Evolutionary conservation across 2,797 vertebrate genomes (phyloP).

Genomic region (Gambusia yucatana): DNA sequence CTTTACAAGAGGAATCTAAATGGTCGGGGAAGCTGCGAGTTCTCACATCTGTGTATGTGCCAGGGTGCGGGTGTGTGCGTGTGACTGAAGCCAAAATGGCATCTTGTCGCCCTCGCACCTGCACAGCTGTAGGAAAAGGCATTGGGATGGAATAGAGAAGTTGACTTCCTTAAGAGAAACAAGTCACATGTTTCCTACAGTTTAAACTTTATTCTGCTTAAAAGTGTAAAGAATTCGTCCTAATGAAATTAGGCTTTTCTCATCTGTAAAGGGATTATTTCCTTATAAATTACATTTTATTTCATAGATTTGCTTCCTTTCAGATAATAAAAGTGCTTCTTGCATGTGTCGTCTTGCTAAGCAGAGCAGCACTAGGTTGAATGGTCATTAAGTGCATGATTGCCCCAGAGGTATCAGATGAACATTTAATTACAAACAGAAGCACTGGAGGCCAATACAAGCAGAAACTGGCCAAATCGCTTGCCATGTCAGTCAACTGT

Average conservation of each 20-base stretch:
- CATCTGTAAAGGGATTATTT: not conserved
- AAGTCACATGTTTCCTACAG: conserved; percentile 4
- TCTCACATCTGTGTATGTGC: conserved; percentile 54
- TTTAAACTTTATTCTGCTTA: not conserved
- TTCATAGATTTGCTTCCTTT: not conserved
- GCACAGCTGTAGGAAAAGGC: conserved; percentile 10
- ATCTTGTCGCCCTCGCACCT: conserved; percentile 12
- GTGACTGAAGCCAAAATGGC: conserved; percentile 15
- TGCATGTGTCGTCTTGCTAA: not conserved
- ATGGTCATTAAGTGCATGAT: not conserved
- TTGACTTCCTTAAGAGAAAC: not conserved
- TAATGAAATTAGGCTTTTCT: not conserved
- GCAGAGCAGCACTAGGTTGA: not conserved
- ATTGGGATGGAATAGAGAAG: not conserved
- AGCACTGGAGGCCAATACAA: not conserved
- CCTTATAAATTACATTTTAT: not conserved
- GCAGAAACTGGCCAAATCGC: not conserved
- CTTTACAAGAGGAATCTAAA: conserved; percentile 70
- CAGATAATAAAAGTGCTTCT: not conserved
- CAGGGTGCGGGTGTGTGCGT: conserved; percentile 9
- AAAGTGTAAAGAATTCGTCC: not conserved
- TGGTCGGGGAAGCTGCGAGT: conserved; percentile 65
- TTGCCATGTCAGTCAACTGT: not conserved
- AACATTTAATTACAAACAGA: not conserved
- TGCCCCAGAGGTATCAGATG: not conserved